Percentiles rank a stretch among this genome's conserved stretches.
These are phyloP conservation scores for Plusia festucae DNA, from an alignment of 2,888 invertebrate species.

Conservation along the genomic window DNA sequence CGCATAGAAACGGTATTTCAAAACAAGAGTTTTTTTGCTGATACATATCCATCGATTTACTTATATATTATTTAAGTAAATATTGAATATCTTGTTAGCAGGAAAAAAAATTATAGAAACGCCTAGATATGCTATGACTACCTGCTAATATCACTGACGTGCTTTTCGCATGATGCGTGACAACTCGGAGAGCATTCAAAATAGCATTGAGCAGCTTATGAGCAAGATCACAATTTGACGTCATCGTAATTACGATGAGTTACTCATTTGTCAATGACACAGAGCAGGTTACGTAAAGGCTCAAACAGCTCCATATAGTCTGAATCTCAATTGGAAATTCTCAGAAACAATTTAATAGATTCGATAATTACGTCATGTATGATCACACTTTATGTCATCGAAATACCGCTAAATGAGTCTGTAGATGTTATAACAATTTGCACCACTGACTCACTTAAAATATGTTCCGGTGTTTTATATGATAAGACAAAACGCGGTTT, in stretches of 20 bases:
- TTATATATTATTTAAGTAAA: neutral
- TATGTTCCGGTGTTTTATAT: constrained; percentile 34
- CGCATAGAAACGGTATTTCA: constrained; percentile 22
- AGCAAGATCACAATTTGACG: neutral
- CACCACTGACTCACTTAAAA: constrained; percentile 13
- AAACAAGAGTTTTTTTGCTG: neutral
- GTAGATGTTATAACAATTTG: neutral
- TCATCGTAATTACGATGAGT: constrained; percentile 8
- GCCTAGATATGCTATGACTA: neutral
- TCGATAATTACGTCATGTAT: neutral
- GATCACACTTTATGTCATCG: neutral
- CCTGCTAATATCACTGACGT: neutral
- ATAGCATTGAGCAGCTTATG: neutral
- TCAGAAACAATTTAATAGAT: neutral
- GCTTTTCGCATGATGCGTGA: neutral
- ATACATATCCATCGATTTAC: neutral
- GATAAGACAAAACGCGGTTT: constrained; percentile 28
- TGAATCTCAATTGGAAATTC: neutral
- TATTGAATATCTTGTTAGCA: neutral
- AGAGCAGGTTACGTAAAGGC: neutral
- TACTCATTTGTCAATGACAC: neutral
- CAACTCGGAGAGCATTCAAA: constrained; percentile 9
- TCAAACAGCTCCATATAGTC: too few relatives aligned
- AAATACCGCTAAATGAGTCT: neutral
- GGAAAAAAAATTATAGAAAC: neutral